phyloP scores from a whole-genome alignment of 2,888 invertebrate genomes.

The Melinaea menophilus region DNA sequence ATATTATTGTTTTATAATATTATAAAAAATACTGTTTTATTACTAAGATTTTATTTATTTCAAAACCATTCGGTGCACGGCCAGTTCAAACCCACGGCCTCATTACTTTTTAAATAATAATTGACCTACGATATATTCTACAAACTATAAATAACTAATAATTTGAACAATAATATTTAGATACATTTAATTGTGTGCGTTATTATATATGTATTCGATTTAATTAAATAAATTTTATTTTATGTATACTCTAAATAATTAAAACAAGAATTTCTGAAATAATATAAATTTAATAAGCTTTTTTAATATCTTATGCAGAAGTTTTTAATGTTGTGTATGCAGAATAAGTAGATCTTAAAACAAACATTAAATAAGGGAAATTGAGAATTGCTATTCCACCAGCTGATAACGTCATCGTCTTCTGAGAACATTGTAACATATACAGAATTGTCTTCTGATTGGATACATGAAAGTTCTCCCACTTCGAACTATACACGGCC shows the following conservation, averaged over 20 bases:
- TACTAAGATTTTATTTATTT: too few species aligned
- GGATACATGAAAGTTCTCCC: constrained; percentile 21
- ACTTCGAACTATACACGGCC: constrained; percentile 46
- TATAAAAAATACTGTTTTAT: too few species aligned
- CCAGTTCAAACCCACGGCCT: too few species aligned
- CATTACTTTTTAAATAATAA: too few species aligned
- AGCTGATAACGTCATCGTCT: constrained; percentile 46
- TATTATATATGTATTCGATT: too few species aligned
- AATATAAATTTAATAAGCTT: too few species aligned
- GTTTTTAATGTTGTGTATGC: constrained; percentile 52
- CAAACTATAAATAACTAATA: too few species aligned
- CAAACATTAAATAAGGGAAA: constrained; percentile 46
- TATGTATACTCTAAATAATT: background rate
- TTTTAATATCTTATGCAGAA: constrained; percentile 29
- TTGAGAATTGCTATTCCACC: constrained; percentile 47
- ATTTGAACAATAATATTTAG: too few species aligned
- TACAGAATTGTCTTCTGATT: constrained; percentile 31
- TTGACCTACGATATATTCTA: too few species aligned
- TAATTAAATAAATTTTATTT: background rate
- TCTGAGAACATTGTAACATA: constrained; percentile 49
- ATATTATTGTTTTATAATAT: too few species aligned
- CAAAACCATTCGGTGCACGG: too few species aligned
- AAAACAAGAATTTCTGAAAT: background rate
- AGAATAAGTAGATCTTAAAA: constrained; percentile 49
- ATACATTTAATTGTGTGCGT: too few species aligned